Percentiles rank a stretch among this genome's conserved stretches.
Conservation (phyloP, 37 sponge, comb jelly and placozoan species). For the Oopsacas minuta region DNA sequence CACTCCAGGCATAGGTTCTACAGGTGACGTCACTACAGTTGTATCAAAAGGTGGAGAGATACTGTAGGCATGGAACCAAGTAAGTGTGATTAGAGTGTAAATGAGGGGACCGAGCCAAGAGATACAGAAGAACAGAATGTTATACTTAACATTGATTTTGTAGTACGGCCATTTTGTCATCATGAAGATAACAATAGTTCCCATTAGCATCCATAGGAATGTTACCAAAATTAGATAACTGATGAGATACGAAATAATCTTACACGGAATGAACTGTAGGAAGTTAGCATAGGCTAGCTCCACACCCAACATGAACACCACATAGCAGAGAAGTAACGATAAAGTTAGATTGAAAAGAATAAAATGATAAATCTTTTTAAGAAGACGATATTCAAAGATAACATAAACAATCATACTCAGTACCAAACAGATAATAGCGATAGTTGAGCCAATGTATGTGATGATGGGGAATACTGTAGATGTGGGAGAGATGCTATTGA, state of each 20-base stretch:
- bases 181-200: neutral
- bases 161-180: neutral
- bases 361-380: neutral
- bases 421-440: neutral
- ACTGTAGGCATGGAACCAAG: neutral
- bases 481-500: neutral
- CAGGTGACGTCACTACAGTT: neutral
- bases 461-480: neutral
- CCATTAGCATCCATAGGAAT: neutral
- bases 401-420: neutral
- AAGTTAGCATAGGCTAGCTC: neutral
- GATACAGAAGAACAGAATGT: neutral
- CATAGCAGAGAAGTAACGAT: neutral
- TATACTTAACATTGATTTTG: neutral
- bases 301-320: neutral
- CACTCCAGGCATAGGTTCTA: neutral
- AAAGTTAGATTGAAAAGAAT: neutral
- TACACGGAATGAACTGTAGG: neutral
- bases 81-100: neutral
- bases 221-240: neutral
- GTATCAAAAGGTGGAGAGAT: neutral
- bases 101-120: neutral
- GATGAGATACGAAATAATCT: neutral
- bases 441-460: neutral
- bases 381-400: neutral